Base-by-base conservation (phyloP, 1,140 invertebrate species). In the Polyergus mexicanus region DNA sequence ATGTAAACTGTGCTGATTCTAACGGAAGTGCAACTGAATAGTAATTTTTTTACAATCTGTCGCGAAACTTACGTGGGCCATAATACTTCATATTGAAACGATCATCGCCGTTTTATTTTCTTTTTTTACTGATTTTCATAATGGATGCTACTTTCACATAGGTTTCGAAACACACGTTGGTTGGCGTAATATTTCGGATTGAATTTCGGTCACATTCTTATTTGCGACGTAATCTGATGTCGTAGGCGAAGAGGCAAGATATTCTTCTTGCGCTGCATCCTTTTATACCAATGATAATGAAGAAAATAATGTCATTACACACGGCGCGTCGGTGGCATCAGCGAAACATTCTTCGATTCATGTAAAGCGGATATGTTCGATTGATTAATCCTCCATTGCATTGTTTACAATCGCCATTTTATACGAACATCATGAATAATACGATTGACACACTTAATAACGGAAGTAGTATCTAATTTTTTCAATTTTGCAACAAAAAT, bases 221-320 rank as follows among this genome's bases (percentile, higher is more conserved):
- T 22, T 35, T 28, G 19, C 51, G 66, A 22, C 62, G 60, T 60
- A 80, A 88, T 68, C 28, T 54, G 35, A 60, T n/a, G 25, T 32
- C 44, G 62, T 75, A 62, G 86, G 68, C 56, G 74, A 38, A 51
- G 41, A 22, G 35, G 69, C 32, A 25, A 78, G 11, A 51, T 58
- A 81, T 44, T 25, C 8, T 56, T 38, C 62, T 16, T 35, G 60
- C 32, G 19, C 19, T 19, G 58, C 58, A 25, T 19, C 28, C 56
- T 72, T 75, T 88, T 80, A 35, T 62, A 88, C 25, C 51, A 35
- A 86, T 44, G 76, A 10, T 89, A 86, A 89, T 54, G 84, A 88
- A 86, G 32, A 32, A 77, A 54, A 83, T 88, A 88, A 88, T 76
- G 25, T 47, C 38, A 80, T 88, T 86, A 71, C 19, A 62, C 13